These are phyloP conservation scores for Cantharis flavilabris DNA, from an alignment of 2,888 invertebrate species.

Conservation along the genomic window DNA sequence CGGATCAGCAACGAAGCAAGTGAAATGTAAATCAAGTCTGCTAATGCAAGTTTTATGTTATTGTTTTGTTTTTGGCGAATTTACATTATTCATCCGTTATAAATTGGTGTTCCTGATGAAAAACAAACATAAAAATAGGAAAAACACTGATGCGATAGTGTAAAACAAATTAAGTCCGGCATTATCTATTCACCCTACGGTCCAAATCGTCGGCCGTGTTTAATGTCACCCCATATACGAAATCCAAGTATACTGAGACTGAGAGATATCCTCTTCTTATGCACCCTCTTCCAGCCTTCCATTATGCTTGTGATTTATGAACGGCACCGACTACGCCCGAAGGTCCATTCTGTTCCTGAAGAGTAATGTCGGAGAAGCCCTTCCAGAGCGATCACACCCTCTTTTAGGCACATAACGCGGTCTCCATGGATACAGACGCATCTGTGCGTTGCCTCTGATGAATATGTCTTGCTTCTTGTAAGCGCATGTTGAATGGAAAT, in stretches of 20 bases:
- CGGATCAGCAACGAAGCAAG: background rate
- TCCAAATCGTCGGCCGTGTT: constrained; percentile 30
- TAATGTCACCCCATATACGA: constrained; percentile 27
- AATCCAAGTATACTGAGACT: constrained; percentile 17
- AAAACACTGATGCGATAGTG: constrained; percentile 19
- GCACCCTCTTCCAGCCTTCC: constrained; percentile 26
- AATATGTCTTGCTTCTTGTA: constrained; percentile 31
- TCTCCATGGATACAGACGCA: constrained; percentile 47
- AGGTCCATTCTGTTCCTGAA: constrained; percentile 33
- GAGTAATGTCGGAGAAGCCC: constrained; percentile 28
- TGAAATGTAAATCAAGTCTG: background rate
- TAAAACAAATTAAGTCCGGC: constrained; percentile 34
- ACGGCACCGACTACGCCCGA: constrained; percentile 32
- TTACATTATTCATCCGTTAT: background rate
- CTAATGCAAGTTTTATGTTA: background rate
- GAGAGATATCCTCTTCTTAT: constrained; percentile 21
- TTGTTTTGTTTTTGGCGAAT: background rate
- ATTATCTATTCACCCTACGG: constrained; percentile 23
- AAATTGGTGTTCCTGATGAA: background rate
- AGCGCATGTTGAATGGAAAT: constrained; percentile 24
- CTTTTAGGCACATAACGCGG: constrained; percentile 41
- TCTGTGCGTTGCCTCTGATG: constrained; percentile 38
- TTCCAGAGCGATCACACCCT: constrained; percentile 38
- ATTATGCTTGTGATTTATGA: constrained; percentile 37
- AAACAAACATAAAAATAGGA: background rate